A percentile compares a stretch with the other conserved stretches of the same genome.
Conservation (phyloP, 35 echinoderm and acorn worm genomes). For the Diadema setosum region DNA sequence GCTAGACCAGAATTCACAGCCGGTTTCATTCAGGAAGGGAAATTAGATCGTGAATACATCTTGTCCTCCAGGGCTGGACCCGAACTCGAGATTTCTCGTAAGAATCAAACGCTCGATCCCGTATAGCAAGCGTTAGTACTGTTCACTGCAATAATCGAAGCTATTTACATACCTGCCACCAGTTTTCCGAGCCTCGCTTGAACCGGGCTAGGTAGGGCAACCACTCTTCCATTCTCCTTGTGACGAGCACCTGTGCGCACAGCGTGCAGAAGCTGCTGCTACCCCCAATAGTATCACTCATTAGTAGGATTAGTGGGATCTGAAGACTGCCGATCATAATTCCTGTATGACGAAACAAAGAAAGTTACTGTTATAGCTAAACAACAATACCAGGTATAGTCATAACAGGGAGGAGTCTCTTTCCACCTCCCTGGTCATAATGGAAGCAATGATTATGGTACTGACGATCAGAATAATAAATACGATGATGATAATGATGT, state of each 20-base stretch:
- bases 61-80: too few species aligned
- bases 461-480: too few species aligned
- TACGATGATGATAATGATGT: too few species aligned
- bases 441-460: neutral
- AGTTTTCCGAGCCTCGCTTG: slow-evolving; percentile 47
- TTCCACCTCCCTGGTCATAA: neutral
- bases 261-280: slow-evolving; percentile 54
- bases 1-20: too few species aligned
- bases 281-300: slow-evolving; percentile 58
- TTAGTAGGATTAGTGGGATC: slow-evolving; percentile 12
- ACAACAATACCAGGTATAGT: neutral
- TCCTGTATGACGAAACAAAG: slow-evolving; percentile 1
- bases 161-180: slow-evolving; percentile 66
- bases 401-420: neutral
- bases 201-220: slow-evolving; percentile 41
- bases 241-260: slow-evolving; percentile 33
- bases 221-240: slow-evolving; percentile 18
- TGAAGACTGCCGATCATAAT: slow-evolving; percentile 54
- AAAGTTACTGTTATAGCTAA: too few species aligned
- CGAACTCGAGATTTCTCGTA: too few species aligned
- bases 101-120: too few species aligned
- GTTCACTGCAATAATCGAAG: neutral
- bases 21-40: too few species aligned
- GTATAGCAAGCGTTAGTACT: too few species aligned
- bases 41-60: too few species aligned